phyloP scores from a whole-genome alignment of 2,797 vertebrate species.

The Xyrichtys novacula region DNA sequence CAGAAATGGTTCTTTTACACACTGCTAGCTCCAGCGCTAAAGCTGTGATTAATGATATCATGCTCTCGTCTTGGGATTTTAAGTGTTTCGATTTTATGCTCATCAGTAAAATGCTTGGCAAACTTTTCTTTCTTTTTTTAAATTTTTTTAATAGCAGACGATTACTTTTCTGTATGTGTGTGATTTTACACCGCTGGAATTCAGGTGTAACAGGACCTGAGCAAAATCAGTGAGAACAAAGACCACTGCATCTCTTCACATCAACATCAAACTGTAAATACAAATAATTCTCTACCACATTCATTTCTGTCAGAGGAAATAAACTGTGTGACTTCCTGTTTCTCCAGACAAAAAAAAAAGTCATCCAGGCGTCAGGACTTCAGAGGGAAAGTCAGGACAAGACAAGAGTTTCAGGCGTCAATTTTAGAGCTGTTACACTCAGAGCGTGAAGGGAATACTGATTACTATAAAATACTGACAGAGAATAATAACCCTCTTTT shows the following conservation, averaged over 20 bases:
- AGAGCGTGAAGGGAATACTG: conserved; percentile 7
- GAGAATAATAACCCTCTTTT: conserved; percentile 12
- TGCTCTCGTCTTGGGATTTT: conserved; percentile 52
- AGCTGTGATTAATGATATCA: conserved; percentile 51
- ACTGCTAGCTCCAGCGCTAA: conserved; percentile 18
- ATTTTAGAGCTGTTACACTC: conserved; percentile 11
- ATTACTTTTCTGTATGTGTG: neutral
- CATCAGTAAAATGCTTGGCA: conserved; percentile 22
- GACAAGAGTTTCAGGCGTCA: conserved; percentile 1
- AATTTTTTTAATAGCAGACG: conserved; percentile 5
- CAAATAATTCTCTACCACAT: conserved; percentile 9
- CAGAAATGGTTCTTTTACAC: conserved; percentile 56
- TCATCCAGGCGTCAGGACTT: conserved; percentile 6
- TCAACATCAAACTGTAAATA: conserved; percentile 43
- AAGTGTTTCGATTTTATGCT: conserved; percentile 46
- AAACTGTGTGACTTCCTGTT: conserved; percentile 48
- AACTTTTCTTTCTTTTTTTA: no score
- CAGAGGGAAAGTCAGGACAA: neutral
- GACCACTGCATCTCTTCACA: conserved; percentile 22
- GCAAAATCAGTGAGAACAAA: neutral
- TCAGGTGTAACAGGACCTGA: no score
- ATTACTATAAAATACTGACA: neutral
- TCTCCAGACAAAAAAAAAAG: conserved; percentile 25
- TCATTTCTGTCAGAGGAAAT: conserved; percentile 31
- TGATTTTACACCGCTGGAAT: conserved; percentile 14